Evolutionary conservation across 2,797 vertebrate species (phyloP).

Genomic region (Hippocampus kuda): DNA sequence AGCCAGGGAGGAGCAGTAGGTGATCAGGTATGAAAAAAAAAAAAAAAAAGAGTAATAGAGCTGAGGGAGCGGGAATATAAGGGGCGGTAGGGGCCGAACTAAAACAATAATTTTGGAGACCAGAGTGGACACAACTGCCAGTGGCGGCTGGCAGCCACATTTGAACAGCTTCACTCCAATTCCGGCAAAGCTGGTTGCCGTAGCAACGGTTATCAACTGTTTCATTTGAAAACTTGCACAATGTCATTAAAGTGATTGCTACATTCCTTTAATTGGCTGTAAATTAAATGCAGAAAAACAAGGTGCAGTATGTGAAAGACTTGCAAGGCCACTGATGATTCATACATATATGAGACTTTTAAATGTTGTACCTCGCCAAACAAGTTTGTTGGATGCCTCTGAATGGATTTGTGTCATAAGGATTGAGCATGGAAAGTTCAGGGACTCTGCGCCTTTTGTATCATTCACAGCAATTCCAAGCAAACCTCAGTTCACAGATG

Average conservation of each 20-base stretch:
- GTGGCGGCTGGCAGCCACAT: constrained; percentile 34
- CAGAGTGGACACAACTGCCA: constrained; percentile 53
- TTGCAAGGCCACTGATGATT: not conserved
- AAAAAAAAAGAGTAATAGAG: constrained; percentile 7
- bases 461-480: not conserved
- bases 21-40: constrained; percentile 1
- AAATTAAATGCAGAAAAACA: constrained; percentile 5
- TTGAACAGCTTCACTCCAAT: constrained; percentile 43
- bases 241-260: not conserved
- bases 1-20: constrained; percentile 17
- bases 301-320: not conserved
- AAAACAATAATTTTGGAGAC: constrained; percentile 59
- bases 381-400: constrained; percentile 17
- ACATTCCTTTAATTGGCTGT: not conserved
- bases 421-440: not conserved
- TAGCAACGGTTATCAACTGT: not conserved
- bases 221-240: not conserved
- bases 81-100: constrained; percentile 39
- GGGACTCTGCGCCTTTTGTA: not conserved
- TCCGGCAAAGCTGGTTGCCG: constrained; percentile 39
- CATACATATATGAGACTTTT: not conserved
- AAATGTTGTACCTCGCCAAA: not conserved
- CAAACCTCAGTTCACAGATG: not conserved
- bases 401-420: constrained; percentile 13
- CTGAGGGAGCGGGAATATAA: constrained; percentile 13